Base-by-base conservation (phyloP, 2,888 invertebrate genomes). In the Helicoverpa assulta region DNA sequence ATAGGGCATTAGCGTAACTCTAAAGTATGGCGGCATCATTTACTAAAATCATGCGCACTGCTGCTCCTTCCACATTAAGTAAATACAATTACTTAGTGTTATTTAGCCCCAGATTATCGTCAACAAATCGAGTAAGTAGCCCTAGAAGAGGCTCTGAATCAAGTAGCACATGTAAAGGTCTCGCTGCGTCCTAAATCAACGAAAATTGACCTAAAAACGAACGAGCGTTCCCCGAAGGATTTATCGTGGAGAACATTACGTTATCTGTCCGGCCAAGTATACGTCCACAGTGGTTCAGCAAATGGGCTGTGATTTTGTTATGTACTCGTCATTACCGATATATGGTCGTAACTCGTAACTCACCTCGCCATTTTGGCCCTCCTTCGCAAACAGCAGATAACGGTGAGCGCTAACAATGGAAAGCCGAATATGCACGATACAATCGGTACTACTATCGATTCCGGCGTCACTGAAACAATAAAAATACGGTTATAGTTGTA, bases 361-460 rank as follows among this genome's bases (percentile, higher is more conserved):
- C 86, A 95, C 96, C 96, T 94, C 14, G 98, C 98, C 86, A 98
- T 90, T 91, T 98, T 98, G 3, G 98, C 98, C 85, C 98, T 96
- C 85, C 98, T 96, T 70, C 98, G 96, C 76, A 98, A 96, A 89
- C 98, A 98, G 93, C 98, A 98, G 87, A 98, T 98, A 78, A 98
- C 97, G 79, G 98, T 96, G 71, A 98, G 96, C 4, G 98, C 98
- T 89, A 99, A 93, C 80, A 98, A 95, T 51, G 98, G 98, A 89
- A 99, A 98, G 70, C 98, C 98, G 88, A 98, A 97, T 89, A 98
- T 98, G 92, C 98, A 98, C 67, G 98, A 98, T 61, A 98, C 97
- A 83, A 98, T 98, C 54, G 98, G 98, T 81, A 98, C 97, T 64
- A 98, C 98, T 82, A 98, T 98, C 65, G 98, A 98, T 93, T 98